Evolutionary conservation across 1,140 invertebrate species (phyloP).

Genomic region (Drosophila trapezifrons): DNA sequence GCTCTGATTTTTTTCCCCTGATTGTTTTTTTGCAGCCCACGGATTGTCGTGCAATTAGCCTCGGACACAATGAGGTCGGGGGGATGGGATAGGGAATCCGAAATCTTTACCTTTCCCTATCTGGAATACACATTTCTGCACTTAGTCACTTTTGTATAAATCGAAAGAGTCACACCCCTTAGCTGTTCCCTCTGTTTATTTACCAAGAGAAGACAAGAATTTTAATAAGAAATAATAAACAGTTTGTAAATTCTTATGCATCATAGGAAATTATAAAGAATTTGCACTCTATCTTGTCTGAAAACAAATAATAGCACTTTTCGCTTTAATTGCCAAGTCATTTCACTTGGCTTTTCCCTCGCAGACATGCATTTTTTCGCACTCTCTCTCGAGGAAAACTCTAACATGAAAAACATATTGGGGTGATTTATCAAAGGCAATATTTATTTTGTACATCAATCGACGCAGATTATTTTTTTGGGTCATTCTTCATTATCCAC

Average conservation of each 20-base stretch:
- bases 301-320: conserved; percentile 1
- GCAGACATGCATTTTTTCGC: conserved; percentile 7
- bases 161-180: neutral
- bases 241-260: neutral
- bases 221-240: neutral
- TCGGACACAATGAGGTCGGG: conserved; percentile 33
- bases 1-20: conserved; percentile 23
- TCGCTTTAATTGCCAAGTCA: conserved; percentile 10
- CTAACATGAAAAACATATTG: neutral
- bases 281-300: conserved; percentile 1
- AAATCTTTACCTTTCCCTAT: conserved; percentile 15
- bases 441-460: conserved; percentile 8
- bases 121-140: conserved; percentile 31
- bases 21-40: conserved; percentile 34
- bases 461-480: conserved; percentile 3
- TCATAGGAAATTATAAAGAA: conserved; percentile 7
- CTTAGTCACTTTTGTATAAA: conserved; percentile 37
- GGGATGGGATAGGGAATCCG: neutral
- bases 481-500: conserved; percentile 9
- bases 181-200: neutral
- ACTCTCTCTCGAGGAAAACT: neutral
- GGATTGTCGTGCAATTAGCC: conserved; percentile 43
- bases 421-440: conserved; percentile 14
- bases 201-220: neutral
- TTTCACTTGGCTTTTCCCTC: neutral